These are phyloP conservation scores for Drosophila affinis DNA, from an alignment of 2,888 invertebrate species.

Conservation along the genomic window DNA sequence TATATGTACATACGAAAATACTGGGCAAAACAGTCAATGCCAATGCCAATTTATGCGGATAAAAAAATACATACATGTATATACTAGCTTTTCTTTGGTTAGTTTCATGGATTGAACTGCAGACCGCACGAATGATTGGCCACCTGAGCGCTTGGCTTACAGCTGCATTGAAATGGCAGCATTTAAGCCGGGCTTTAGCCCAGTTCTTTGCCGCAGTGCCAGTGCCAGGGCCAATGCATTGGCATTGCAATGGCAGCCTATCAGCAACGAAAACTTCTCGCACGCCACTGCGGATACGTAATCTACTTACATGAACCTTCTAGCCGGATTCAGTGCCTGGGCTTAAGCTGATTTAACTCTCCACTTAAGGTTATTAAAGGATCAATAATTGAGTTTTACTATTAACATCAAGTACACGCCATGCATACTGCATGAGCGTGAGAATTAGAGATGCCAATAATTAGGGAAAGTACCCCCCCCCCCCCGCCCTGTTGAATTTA, in stretches of 20 bases:
- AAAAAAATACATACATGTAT: constrained; percentile 7
- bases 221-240: background rate
- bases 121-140: constrained; percentile 15
- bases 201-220: constrained; percentile 27
- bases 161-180: constrained; percentile 32
- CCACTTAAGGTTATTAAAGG: constrained; percentile 41
- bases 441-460: too few relatives aligned
- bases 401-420: constrained; percentile 56
- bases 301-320: constrained; percentile 32
- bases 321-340: constrained; percentile 6
- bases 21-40: background rate
- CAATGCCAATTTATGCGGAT: constrained; percentile 26
- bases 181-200: constrained; percentile 33
- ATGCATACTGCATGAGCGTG: constrained; percentile 30
- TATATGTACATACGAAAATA: background rate
- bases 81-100: constrained; percentile 13
- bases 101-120: constrained; percentile 30
- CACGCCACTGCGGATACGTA: constrained; percentile 53
- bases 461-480: background rate
- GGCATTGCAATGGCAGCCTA: too few relatives aligned
- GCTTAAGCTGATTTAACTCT: constrained; percentile 27
- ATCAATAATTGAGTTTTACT: constrained; percentile 56
- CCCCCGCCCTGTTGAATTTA: too few relatives aligned
- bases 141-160: constrained; percentile 26
- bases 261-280: constrained; percentile 35